Percentiles rank a stretch among this genome's conserved stretches.
These are phyloP conservation scores for Eonycteris spelaea DNA, from an alignment of 2,113 vertebrate species.

Conservation along the genomic window DNA sequence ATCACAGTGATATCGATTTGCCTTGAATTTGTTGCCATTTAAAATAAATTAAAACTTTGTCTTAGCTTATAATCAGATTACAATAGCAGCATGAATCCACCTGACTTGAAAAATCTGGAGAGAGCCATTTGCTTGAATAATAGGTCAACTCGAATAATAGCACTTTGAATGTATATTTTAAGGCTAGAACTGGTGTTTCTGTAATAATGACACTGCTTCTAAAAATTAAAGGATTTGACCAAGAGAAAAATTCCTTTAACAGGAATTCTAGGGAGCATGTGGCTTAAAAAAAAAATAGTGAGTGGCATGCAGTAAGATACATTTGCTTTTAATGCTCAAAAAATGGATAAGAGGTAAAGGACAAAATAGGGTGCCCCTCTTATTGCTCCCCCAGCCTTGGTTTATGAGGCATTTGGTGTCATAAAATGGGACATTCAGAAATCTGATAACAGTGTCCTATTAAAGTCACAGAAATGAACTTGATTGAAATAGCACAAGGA, in stretches of 20 bases:
- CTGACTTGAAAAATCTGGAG: constrained; percentile 47
- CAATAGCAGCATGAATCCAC: neutral
- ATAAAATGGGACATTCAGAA: neutral
- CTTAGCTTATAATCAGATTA: constrained; percentile 73
- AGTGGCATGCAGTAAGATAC: neutral
- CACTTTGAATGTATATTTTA: neutral
- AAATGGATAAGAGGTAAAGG: neutral
- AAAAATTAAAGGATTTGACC: neutral
- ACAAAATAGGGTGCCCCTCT: accelerated
- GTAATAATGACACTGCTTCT: neutral
- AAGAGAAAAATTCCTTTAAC: neutral
- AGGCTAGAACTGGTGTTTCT: neutral
- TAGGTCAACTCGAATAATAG: constrained; percentile 33
- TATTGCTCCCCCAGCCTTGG: neutral
- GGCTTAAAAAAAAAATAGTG: neutral
- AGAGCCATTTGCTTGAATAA: constrained; percentile 43
- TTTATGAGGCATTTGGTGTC: neutral
- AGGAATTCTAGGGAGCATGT: neutral
- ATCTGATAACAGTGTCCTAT: neutral
- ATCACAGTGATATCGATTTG: constrained; percentile 47
- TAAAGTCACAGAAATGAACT: neutral
- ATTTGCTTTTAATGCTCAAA: neutral
- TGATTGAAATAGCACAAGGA: neutral
- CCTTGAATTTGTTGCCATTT: constrained; percentile 69
- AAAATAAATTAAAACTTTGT: constrained; percentile 73